Conservation (phyloP, 2,113 vertebrate genomes). For the Ursus arctos region DNA sequence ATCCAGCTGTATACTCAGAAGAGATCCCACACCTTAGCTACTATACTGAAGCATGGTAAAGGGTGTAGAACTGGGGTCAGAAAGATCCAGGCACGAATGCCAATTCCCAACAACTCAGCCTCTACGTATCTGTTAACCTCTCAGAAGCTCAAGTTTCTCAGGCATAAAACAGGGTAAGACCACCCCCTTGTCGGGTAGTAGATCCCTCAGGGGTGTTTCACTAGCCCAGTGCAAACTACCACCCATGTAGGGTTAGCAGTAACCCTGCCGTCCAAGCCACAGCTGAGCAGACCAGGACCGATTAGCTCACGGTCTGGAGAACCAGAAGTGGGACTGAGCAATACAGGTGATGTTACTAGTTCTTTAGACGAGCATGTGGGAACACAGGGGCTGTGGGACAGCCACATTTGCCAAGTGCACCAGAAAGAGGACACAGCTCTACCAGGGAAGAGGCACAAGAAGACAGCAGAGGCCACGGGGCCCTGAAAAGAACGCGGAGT, state of each 20-base stretch:
- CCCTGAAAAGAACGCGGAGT: neutral
- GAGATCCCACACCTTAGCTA: neutral
- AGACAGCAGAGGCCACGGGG: neutral
- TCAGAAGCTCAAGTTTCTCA: neutral
- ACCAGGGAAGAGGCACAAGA: neutral
- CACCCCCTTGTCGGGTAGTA: neutral
- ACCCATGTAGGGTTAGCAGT: fast-evolving
- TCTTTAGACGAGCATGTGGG: neutral
- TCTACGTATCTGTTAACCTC: neutral
- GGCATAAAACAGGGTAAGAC: neutral
- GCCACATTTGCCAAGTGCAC: fast-evolving
- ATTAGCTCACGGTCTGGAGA: neutral
- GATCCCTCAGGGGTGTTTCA: too few relatives aligned
- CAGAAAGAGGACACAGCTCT: neutral
- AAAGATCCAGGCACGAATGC: neutral
- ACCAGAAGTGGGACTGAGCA: neutral
- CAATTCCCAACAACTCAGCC: neutral
- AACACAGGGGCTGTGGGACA: neutral
- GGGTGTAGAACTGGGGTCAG: fast-evolving
- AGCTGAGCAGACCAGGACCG: neutral
- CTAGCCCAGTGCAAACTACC: neutral
- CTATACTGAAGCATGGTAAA: neutral
- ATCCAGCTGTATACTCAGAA: neutral
- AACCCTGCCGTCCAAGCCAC: neutral
- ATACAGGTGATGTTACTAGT: neutral